Conservation (phyloP, 2,113 vertebrate species). For the Istiophorus platypterus region DNA sequence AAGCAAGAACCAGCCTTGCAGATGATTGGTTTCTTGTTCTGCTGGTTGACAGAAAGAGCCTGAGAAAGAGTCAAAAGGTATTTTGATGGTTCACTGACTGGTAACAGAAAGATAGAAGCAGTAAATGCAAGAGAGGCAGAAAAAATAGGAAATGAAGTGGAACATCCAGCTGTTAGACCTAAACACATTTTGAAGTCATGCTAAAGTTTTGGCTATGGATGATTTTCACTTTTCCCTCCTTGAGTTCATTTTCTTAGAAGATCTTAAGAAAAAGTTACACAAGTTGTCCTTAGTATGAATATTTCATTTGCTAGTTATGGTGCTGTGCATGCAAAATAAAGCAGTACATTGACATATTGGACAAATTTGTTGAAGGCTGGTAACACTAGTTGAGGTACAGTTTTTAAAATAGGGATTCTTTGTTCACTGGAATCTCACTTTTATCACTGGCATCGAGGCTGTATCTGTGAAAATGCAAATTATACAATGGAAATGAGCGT, state of each 20-base stretch:
- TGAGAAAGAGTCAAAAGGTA: slow-evolving; percentile 11
- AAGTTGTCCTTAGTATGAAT: slow-evolving; percentile 12
- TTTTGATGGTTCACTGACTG: slow-evolving; percentile 18
- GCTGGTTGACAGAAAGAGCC: slow-evolving; percentile 20
- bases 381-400: slow-evolving; percentile 30
- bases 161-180: not conserved
- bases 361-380: slow-evolving; percentile 13
- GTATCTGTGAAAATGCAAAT: slow-evolving; percentile 62
- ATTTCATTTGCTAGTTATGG: not conserved
- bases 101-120: not conserved
- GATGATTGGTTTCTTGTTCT: slow-evolving; percentile 21
- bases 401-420: slow-evolving; percentile 36
- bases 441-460: slow-evolving; percentile 31
- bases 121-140: not conserved
- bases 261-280: no score
- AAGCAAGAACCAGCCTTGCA: not conserved
- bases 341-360: slow-evolving; percentile 2
- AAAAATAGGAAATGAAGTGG: not conserved
- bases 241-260: not conserved
- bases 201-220: not conserved
- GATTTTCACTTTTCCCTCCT: slow-evolving; percentile 9
- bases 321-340: slow-evolving; percentile 20
- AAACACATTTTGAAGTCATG: slow-evolving; percentile 2
- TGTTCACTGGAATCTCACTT: slow-evolving; percentile 37
- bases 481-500: slow-evolving; percentile 29